Percentiles rank a stretch among this genome's conserved stretches.
Evolutionary conservation across 2,113 vertebrate genomes (phyloP).

Genomic region (Poecile atricapillus): DNA sequence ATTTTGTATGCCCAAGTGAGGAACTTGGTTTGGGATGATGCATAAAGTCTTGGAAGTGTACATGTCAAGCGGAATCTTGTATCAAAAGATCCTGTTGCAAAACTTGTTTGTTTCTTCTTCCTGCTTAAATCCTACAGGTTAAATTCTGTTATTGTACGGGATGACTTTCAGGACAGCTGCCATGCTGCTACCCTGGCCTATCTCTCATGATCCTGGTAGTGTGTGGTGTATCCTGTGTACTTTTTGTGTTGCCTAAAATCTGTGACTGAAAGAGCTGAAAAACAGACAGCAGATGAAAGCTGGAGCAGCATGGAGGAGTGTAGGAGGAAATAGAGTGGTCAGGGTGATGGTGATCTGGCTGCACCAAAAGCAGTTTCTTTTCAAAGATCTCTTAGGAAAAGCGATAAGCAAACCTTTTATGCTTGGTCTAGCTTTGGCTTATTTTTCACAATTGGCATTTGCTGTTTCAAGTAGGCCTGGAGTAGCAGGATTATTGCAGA

Average conservation of each 20-base stretch:
- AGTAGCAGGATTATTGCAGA: neutral
- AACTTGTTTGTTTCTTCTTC: neutral
- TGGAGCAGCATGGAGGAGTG: neutral
- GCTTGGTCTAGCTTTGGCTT: neutral
- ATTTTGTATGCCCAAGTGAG: neutral
- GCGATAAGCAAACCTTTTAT: neutral
- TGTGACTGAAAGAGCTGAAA: neutral
- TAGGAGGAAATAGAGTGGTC: neutral
- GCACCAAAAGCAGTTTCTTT: neutral
- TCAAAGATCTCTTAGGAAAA: neutral
- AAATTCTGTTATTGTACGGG: neutral
- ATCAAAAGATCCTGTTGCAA: neutral
- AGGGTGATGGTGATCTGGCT: neutral
- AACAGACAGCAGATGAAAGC: neutral
- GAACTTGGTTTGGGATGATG: neutral
- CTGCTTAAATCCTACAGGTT: neutral
- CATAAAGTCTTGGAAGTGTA: neutral
- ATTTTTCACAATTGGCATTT: neutral
- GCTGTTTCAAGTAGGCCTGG: neutral
- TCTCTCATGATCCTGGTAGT: fast-evolving
- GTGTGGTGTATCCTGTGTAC: no score
- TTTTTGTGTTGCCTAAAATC: neutral
- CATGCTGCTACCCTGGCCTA: neutral
- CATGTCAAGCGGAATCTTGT: fast-evolving
- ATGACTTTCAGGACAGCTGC: neutral